Conservation (phyloP, 64 coral and sea anemone genomes). For the Pocillopora verrucosa region DNA sequence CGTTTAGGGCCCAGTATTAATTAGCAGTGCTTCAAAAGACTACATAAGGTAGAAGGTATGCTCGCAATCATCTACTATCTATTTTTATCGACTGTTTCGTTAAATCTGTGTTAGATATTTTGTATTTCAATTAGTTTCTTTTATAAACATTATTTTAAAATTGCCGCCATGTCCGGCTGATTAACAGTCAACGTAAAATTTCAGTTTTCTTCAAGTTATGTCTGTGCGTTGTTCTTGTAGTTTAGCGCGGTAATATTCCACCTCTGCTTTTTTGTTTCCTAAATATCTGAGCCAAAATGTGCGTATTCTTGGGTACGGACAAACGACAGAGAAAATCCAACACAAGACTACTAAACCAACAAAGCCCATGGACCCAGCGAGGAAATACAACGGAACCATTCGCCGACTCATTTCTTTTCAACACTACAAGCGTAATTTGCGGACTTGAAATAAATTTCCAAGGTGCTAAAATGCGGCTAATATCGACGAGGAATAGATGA, state of each 20-base stretch:
- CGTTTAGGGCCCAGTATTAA: too few species aligned
- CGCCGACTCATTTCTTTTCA: neutral
- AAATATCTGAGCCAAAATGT: constrained; percentile 1
- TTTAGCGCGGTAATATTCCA: constrained; percentile 1
- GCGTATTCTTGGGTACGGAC: constrained; percentile 23
- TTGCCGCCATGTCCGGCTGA: neutral
- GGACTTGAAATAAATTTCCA: neutral
- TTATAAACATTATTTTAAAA: neutral
- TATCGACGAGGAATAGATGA: too few species aligned
- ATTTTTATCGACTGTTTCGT: too few species aligned
- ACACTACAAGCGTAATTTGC: neutral
- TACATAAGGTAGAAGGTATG: too few species aligned
- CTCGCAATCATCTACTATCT: too few species aligned
- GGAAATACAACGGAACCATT: constrained; percentile 15
- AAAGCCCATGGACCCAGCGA: neutral
- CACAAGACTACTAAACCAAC: neutral
- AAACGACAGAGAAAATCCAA: constrained; percentile 7
- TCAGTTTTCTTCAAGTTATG: neutral
- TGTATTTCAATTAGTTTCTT: neutral
- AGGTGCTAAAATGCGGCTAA: neutral
- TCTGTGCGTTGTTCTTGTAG: constrained; percentile 8
- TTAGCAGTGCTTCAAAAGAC: too few species aligned
- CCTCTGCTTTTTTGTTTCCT: neutral
- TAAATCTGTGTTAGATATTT: too few species aligned
- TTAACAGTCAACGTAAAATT: neutral